These are phyloP conservation scores for Colinus virginianus DNA, from an alignment of 2,113 vertebrate genomes.

Conservation along the genomic window DNA sequence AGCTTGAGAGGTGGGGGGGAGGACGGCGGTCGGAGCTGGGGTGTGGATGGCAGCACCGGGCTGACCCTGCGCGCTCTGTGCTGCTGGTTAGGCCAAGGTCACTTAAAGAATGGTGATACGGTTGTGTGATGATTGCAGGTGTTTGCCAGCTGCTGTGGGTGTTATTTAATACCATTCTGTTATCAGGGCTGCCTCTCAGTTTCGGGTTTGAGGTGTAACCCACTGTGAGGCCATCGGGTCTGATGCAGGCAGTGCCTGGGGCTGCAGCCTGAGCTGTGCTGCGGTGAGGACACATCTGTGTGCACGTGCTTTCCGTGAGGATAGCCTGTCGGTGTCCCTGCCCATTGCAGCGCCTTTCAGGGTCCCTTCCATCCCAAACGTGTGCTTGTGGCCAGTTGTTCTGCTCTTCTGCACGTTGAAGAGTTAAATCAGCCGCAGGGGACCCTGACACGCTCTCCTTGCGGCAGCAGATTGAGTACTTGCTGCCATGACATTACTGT, in stretches of 20 bases:
- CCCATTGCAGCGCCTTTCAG: no score
- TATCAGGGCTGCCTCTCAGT: constrained; percentile 21
- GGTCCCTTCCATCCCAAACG: no score
- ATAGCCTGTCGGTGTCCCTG: no score
- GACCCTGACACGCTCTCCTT: not conserved
- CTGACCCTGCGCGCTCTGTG: no score
- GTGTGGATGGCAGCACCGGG: no score
- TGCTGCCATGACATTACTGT: not conserved
- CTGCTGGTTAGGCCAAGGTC: not conserved
- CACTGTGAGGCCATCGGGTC: constrained; percentile 8
- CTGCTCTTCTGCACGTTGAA: not conserved
- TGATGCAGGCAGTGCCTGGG: not conserved
- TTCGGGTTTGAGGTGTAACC: constrained; percentile 60
- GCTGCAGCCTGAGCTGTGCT: not conserved
- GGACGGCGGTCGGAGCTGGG: not conserved
- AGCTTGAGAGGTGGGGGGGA: not conserved
- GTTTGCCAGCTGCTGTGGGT: constrained; percentile 14
- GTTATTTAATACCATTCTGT: not conserved
- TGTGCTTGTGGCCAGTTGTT: rapidly evolving
- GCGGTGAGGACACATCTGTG: rapidly evolving
- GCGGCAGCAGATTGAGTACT: rapidly evolving
- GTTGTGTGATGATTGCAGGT: not conserved
- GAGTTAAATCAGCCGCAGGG: not conserved
- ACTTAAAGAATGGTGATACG: not conserved
- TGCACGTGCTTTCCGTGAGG: not conserved